Evolutionary conservation across 2,113 vertebrate species (phyloP), one percentile per base, ranked within the genome.

Genomic region (Neotoma lepida): DNA sequence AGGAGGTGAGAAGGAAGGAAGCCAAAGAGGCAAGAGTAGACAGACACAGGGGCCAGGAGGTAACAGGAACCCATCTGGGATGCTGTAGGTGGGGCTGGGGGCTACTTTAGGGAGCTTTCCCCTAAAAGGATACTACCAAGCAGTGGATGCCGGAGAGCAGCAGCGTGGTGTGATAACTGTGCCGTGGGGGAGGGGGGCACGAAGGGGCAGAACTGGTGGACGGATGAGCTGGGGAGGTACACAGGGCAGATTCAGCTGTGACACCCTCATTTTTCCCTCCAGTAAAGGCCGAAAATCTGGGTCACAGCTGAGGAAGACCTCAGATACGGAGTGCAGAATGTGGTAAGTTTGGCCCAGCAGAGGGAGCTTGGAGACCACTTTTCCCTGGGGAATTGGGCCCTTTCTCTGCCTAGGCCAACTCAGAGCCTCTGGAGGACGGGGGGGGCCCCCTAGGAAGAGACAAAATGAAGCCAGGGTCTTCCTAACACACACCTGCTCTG

Each of bases 281-380:
- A 98, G 98, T 98, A 97, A 98, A 98, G 96, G 98, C 97, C 96
- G 97, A 98, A 98, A 98, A 97, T 97, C 96, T 88, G 95, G 96
- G 97, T 97, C 97, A 94, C 94, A 44, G 56, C 96, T 98, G 96
- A 98, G 89, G 81, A 77, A 97, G 97, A 96, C 95, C 88, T 97
- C 94, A 54, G 96, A 96, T 96, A 97, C 98, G 97, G 98, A 98
- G 90, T 97, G 97, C 73, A 92, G 97, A 89, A 97, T 98, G 97
- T 98, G 98, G 98, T 98, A 97, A 97, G 98, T 98, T 92, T 93
- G 71, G 81, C 88, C 91, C 78, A 96, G 94, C 80, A 90, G 91
- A 51, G 35, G 76, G 90, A 20, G 13, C 74, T 54, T 92, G 51
- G 86, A 84, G 85, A 86, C 77, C 64, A 35, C 39, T 17, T 17